These are phyloP conservation scores for Pteropus rufus DNA, from an alignment of 2,797 vertebrate genomes.

Conservation along the genomic window DNA sequence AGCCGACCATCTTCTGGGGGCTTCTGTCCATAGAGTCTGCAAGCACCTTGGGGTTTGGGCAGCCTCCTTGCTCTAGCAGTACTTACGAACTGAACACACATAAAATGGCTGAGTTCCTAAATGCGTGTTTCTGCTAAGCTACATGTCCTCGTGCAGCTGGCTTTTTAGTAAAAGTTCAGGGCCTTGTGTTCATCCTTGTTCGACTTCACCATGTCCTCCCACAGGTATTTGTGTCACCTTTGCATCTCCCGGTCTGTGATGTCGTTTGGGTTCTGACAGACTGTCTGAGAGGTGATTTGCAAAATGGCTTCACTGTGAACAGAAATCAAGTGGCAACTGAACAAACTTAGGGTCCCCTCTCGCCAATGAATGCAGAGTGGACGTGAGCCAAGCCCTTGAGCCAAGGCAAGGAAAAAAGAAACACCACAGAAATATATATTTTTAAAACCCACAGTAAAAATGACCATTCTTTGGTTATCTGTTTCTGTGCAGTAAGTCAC, in stretches of 20 bases:
- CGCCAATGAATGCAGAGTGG: neutral
- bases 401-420: neutral
- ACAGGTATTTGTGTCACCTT: slow-evolving; percentile 32
- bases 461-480: neutral
- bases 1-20: neutral
- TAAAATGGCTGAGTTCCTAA: neutral
- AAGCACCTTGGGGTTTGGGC: neutral
- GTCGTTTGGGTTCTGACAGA: neutral
- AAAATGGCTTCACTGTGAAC: neutral
- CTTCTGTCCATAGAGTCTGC: neutral
- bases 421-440: neutral
- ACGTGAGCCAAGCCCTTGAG: neutral
- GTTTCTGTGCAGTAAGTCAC: neutral
- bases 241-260: neutral
- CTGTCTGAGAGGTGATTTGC: neutral
- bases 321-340: neutral
- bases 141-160: slow-evolving; percentile 4
- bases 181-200: slow-evolving; percentile 56
- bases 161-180: slow-evolving; percentile 28
- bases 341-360: neutral
- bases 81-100: neutral
- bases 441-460: neutral
- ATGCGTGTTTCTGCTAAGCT: neutral
- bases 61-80: neutral
- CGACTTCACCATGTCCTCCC: neutral